phyloP scores from a whole-genome alignment of 2,113 vertebrate genomes.

The Gyps fulvus region DNA sequence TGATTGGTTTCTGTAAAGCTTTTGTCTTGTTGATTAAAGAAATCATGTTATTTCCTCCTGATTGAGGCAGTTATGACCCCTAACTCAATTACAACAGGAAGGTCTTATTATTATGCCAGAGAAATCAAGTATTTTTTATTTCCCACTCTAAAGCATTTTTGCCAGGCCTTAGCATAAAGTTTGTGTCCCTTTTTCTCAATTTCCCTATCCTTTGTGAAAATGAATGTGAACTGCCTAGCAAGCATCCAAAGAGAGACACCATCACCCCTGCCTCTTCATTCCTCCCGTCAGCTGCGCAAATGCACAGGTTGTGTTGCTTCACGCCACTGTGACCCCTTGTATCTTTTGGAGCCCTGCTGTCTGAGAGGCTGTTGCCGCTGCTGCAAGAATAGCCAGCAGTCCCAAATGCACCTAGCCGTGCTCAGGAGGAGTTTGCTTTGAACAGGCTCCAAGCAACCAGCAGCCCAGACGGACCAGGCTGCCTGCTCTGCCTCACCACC shows the following conservation, averaged over 20 bases:
- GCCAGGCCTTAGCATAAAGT: neutral
- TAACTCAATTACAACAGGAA: neutral
- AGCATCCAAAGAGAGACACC: rapidly evolving
- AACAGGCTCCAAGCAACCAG: neutral
- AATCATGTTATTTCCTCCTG: neutral
- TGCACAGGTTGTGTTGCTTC: neutral
- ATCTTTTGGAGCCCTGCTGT: neutral
- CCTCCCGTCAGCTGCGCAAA: neutral
- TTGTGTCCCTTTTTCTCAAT: neutral
- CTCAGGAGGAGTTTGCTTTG: neutral
- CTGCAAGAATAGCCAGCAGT: neutral
- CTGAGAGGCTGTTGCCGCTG: neutral
- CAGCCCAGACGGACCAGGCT: neutral
- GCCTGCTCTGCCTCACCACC: neutral
- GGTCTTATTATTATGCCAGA: neutral
- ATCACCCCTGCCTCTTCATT: neutral
- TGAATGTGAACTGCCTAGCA: neutral
- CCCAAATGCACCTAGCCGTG: neutral
- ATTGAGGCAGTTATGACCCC: neutral
- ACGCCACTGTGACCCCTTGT: neutral
- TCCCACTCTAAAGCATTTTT: neutral
- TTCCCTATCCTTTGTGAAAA: neutral
- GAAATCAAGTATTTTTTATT: neutral
- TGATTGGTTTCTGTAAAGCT: neutral
- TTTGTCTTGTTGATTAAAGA: neutral